A percentile compares a stretch with the other conserved stretches of the same genome.
These are phyloP conservation scores for Sebastes dallii DNA, from an alignment of 2,797 vertebrate species.

Conservation along the genomic window DNA sequence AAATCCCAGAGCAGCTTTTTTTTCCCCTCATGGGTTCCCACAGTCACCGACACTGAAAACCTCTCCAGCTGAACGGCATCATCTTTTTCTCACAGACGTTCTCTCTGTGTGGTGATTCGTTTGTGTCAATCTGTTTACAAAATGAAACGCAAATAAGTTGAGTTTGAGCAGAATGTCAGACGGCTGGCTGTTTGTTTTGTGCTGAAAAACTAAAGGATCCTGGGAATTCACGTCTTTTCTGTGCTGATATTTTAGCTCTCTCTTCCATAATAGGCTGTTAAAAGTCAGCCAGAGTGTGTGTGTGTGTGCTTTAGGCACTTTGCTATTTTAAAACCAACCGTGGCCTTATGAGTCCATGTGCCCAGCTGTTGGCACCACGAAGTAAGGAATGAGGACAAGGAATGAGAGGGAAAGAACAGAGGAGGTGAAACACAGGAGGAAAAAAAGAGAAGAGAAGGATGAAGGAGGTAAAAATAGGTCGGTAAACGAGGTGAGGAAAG, in stretches of 20 bases:
- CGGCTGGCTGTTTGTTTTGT: slow-evolving; percentile 6
- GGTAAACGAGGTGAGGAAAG: background rate
- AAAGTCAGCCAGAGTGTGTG: background rate
- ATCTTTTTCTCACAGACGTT: background rate
- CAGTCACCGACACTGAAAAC: background rate
- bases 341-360: slow-evolving; percentile 21
- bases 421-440: background rate
- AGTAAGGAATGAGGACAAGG: background rate
- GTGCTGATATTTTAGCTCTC: background rate
- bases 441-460: background rate
- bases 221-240: slow-evolving; percentile 21
- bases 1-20: background rate
- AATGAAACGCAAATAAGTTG: background rate
- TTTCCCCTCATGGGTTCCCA: background rate
- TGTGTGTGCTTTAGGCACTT: slow-evolving; percentile 6
- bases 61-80: background rate
- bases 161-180: background rate
- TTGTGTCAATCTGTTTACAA: background rate
- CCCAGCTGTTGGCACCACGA: slow-evolving; percentile 13
- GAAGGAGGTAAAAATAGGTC: background rate
- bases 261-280: slow-evolving; percentile 41
- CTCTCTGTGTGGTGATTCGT: background rate
- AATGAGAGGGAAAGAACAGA: background rate
- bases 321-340: slow-evolving; percentile 41
- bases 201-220: background rate